phyloP scores from a whole-genome alignment of 2,113 vertebrate species.

The Ameiurus melas region DNA sequence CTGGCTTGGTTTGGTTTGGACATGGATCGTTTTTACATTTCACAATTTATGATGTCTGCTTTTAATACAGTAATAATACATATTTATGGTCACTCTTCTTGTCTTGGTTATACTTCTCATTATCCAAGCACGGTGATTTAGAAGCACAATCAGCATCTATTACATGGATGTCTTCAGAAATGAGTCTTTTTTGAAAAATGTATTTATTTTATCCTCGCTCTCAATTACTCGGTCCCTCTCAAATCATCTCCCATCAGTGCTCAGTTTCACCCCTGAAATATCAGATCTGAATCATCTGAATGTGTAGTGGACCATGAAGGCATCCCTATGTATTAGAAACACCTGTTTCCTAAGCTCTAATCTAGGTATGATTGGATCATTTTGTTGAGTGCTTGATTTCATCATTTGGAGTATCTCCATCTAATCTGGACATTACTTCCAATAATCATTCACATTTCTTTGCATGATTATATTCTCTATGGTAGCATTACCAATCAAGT shows the following conservation, averaged over 20 bases:
- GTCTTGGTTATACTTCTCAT: conserved; percentile 53
- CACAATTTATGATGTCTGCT: conserved; percentile 41
- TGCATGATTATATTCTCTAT: conserved; percentile 55
- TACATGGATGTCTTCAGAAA: conserved; percentile 69
- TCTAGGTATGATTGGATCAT: conserved; percentile 68
- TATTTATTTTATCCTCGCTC: conserved; percentile 8
- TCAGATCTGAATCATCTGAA: conserved; percentile 71
- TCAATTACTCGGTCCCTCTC: conserved; percentile 47
- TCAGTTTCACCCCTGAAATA: conserved; percentile 68
- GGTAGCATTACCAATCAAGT: conserved; percentile 48
- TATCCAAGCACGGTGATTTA: conserved; percentile 58
- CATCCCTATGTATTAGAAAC: conserved; percentile 71
- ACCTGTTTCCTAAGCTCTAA: conserved; percentile 73
- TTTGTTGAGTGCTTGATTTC: conserved; percentile 69
- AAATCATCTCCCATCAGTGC: conserved; percentile 69
- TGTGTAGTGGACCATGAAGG: conserved; percentile 58
- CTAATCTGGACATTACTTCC: conserved; percentile 69
- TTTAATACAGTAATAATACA: conserved; percentile 43
- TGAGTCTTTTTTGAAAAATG: conserved; percentile 39
- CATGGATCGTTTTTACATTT: conserved; percentile 23
- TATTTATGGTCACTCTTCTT: conserved; percentile 53
- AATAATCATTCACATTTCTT: conserved; percentile 69
- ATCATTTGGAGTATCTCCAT: conserved; percentile 69
- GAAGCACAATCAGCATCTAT: conserved; percentile 72
- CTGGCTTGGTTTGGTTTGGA: conserved; percentile 36